Conservation (phyloP, 2,888 invertebrate species). For the Hipparchia sbordonii region DNA sequence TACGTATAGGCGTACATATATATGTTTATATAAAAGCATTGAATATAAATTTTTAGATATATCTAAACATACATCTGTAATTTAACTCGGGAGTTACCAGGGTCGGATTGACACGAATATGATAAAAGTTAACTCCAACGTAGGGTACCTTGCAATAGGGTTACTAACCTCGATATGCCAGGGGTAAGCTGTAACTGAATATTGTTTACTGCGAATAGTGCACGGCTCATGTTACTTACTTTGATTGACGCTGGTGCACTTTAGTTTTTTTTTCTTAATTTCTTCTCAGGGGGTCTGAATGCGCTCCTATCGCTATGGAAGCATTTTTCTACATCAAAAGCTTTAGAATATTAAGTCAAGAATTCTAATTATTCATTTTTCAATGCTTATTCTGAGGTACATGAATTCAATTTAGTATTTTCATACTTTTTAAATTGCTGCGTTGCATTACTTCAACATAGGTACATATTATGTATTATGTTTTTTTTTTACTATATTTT, state of each 20-base stretch:
- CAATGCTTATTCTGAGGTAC: neutral
- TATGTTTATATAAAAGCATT: neutral
- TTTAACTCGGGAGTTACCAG: neutral
- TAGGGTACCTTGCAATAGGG: constrained; percentile 34
- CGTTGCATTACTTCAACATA: neutral
- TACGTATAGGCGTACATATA: too few relatives aligned
- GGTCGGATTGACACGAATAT: neutral
- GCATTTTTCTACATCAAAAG: neutral
- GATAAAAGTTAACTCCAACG: neutral
- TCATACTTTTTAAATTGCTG: neutral
- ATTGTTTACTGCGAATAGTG: constrained; percentile 46
- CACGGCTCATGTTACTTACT: constrained; percentile 43
- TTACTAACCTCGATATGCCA: constrained; percentile 49
- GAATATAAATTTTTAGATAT: neutral
- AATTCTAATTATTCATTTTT: neutral
- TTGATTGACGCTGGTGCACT: constrained; percentile 40
- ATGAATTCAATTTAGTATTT: constrained; percentile 1
- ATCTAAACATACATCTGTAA: neutral
- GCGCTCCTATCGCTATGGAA: constrained; percentile 9
- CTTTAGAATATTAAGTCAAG: neutral
- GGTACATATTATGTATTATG: neutral
- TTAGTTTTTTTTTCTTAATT: neutral
- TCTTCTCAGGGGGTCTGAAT: constrained; percentile 4
- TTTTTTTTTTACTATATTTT: constrained; percentile 31
- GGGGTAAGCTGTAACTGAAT: constrained; percentile 46